Evolutionary conservation across 1,140 invertebrate genomes (phyloP), one percentile per base, ranked within the genome.

Genomic region (Neodiprion lecontei): DNA sequence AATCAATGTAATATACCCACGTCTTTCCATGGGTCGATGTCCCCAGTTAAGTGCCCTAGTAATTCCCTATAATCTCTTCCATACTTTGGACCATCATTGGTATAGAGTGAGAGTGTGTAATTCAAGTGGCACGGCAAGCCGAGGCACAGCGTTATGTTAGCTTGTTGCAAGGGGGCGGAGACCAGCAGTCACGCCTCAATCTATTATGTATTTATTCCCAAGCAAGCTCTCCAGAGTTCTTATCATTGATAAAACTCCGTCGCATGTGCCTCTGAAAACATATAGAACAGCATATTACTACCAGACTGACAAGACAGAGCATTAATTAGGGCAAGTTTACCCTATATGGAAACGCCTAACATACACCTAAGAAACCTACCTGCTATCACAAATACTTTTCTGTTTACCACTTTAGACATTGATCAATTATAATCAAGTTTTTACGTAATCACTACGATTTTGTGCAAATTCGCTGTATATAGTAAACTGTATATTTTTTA

Each of bases 241-340:
- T 84, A 86, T 85, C 82, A 83, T 83, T 79, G 79, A 86, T 85
- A 87, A 86, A 84, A 87, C 85, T 88, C 86, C 86, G 82, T 85
- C 87, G 88, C 88, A 82, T 89, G 88, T 89, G 88, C 88, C 87
- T 88, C 88, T 89, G 87, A 86, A 89, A 89, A 87, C 81, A 86
- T 82, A 88, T 87, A 88, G 84, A 88, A 89, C 87, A 89, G 86
- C 88, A 88, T 83, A 83, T 88, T 87, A 87, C 81, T 83, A 87
- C 86, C 87, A 88, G 86, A 88, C 87, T 88, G 86, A 87, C 85
- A 84, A 84, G 80, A 86, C 83, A 84, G 28, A 78, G 79, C 81
- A 61, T 61, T 61, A 61, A 8, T 61, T 17, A 9, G 53, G 53
- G 53, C 11, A 40, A 40, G 28, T 40, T 40, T 21, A 21, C 2